Base-by-base conservation (phyloP, 2,888 invertebrate species). In the Venusia cambrica region DNA sequence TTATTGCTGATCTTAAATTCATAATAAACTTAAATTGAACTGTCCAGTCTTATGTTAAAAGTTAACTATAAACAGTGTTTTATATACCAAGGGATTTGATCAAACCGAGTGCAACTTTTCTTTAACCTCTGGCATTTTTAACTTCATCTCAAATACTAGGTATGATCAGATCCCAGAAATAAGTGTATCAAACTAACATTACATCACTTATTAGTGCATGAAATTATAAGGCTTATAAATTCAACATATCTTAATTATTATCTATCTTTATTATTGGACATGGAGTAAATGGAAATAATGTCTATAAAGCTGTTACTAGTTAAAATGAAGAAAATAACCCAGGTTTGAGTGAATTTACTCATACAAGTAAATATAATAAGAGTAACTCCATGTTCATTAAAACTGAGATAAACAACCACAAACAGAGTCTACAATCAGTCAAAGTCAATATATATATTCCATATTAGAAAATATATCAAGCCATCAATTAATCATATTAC, bases 31-130 rank as follows among this genome's bases (percentile, higher is more conserved):
- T 48, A 48, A 39, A 53, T 49, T 33, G 45, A 47, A 50, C 26
- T 25, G 29, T 50, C 48, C 57, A 61, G 54, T 58, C 62, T 59
- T 62, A 62, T 55, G 51, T 52, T 42, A 36, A 60, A 47, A 49
- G 47, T 51, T 21, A 14, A 26, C 25, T 22, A 39, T 48, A 37
- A 51, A 43, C 48, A 45, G 42, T 40, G 43, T 32, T 9, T 22
- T 32, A 9, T 38, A 18, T 16, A 31, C 13, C 10, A 31, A 25
- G 46, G 57, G 60, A 52, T 54, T 48, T 46, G 56, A 62, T 49
- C 57, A 62, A 48, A 56, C 49, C 48, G 52, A 65, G n/a, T n/a
- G n/a, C n/a, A n/a, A n/a, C n/a, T n/a, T n/a, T n/a, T n/a, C n/a
- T n/a, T n/a, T n/a, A n/a, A n/a, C n/a, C n/a, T n/a, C n/a, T n/a